phyloP scores from a whole-genome alignment of 64 coral and sea anemone species.

The Pocillopora damicornis region DNA sequence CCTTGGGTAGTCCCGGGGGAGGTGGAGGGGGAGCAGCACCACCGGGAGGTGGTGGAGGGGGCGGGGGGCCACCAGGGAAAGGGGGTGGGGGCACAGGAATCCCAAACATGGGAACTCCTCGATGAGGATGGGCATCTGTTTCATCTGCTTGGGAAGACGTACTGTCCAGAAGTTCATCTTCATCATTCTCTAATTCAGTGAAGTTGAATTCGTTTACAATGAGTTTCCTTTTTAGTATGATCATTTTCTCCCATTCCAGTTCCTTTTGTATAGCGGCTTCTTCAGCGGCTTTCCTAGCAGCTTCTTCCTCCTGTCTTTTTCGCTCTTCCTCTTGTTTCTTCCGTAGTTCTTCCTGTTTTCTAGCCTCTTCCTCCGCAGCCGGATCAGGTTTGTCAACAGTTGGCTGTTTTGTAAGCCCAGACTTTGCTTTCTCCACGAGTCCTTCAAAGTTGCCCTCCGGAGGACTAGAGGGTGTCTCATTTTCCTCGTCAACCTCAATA shows the following conservation, averaged over 20 bases:
- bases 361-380: conserved; percentile 52
- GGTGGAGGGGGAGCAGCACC: conserved; percentile 58
- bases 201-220: conserved; percentile 98
- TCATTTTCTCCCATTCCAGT: conserved; percentile 95
- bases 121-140: conserved; percentile 69
- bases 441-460: conserved; percentile 47
- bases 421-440: conserved; percentile 47
- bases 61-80: conserved; percentile 32
- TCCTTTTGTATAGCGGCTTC: conserved; percentile 80
- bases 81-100: conserved; percentile 63
- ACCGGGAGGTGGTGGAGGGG: conserved; percentile 67
- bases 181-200: conserved; percentile 88
- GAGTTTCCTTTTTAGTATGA: conserved; percentile 86
- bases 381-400: not conserved
- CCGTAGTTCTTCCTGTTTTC: conserved; percentile 46
- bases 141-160: conserved; percentile 39
- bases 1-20: conserved; percentile 57
- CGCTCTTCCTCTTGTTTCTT: conserved; percentile 62
- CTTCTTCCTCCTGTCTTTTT: conserved; percentile 77
- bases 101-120: conserved; percentile 41
- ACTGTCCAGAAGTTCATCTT: conserved; percentile 75
- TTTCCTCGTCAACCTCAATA: conserved; percentile 52
- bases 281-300: conserved; percentile 66
- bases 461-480: not conserved
- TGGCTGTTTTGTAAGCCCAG: conserved; percentile 15